A percentile compares a stretch with the other conserved stretches of the same genome.
These are phyloP conservation scores for Hydriomena furcata DNA, from an alignment of 2,888 invertebrate species.

Conservation along the genomic window DNA sequence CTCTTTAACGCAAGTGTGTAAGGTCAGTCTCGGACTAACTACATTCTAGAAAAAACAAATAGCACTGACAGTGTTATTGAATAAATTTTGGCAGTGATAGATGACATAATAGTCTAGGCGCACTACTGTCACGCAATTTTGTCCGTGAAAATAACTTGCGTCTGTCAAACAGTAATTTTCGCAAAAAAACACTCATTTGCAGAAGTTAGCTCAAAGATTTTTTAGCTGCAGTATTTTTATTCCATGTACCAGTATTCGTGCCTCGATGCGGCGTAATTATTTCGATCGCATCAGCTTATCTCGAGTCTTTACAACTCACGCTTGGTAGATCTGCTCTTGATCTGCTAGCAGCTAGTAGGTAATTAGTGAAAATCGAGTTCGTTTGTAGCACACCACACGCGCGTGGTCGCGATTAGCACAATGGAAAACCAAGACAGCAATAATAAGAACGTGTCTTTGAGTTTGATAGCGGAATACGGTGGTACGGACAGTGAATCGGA, in stretches of 20 bases:
- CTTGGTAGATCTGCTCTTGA: constrained; percentile 1
- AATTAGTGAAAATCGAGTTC: constrained; percentile 25
- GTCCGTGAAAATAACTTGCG: not conserved
- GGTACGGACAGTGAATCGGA: constrained; percentile 76
- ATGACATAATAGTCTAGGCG: no score
- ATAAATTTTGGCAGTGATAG: constrained; percentile 4
- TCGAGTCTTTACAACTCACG: constrained; percentile 15
- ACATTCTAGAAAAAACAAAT: no score
- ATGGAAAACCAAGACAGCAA: constrained; percentile 76
- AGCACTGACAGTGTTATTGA: no score
- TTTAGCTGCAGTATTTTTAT: constrained; percentile 10
- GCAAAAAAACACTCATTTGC: constrained; percentile 14
- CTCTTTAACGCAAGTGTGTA: no score
- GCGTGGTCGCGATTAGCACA: constrained; percentile 49
- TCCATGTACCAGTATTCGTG: constrained; percentile 7
- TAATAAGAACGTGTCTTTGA: constrained; percentile 77
- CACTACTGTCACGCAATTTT: no score
- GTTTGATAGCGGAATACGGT: constrained; percentile 75
- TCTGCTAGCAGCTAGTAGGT: constrained; percentile 13
- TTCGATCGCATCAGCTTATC: constrained; percentile 11
- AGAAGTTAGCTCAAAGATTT: constrained; percentile 13
- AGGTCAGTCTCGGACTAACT: no score
- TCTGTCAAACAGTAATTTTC: constrained; percentile 1
- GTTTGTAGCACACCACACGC: constrained; percentile 33
- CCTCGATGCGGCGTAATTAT: constrained; percentile 14